Conservation (phyloP, 2,113 vertebrate species). For the Phylloscopus whistleri region DNA sequence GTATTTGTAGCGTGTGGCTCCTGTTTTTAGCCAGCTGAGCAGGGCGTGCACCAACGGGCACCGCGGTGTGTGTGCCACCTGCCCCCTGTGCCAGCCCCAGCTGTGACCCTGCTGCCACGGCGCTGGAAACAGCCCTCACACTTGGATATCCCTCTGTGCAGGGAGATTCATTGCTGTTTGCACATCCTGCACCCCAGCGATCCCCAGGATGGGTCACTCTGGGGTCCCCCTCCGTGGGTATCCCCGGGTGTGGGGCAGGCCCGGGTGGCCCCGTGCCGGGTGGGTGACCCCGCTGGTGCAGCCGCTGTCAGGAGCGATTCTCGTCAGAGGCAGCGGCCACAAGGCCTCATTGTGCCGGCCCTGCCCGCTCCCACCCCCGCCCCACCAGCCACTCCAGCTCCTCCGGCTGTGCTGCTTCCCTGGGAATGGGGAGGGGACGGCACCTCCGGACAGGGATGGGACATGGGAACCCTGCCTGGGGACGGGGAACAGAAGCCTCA, state of each 20-base stretch:
- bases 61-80: fast-evolving
- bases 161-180: not conserved
- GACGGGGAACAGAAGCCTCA: not conserved
- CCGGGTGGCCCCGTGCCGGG: fast-evolving
- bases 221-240: not conserved
- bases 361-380: not conserved
- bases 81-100: not conserved
- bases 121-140: not conserved
- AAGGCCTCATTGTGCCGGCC: conserved; percentile 34
- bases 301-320: conserved; percentile 37
- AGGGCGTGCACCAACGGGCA: fast-evolving
- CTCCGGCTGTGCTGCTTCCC: fast-evolving
- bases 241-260: fast-evolving
- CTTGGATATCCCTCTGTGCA: fast-evolving
- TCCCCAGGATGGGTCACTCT: fast-evolving
- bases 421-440: fast-evolving
- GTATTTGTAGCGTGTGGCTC: not conserved
- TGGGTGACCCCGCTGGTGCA: not conserved
- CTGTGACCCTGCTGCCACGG: not conserved
- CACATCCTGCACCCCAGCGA: not conserved
- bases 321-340: not conserved
- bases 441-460: not conserved
- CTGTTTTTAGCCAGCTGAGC: not conserved
- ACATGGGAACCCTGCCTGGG: no score
- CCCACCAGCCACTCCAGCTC: fast-evolving